Base-by-base conservation (phyloP, 2,113 vertebrate genomes). In the Phrynosoma platyrhinos region DNA sequence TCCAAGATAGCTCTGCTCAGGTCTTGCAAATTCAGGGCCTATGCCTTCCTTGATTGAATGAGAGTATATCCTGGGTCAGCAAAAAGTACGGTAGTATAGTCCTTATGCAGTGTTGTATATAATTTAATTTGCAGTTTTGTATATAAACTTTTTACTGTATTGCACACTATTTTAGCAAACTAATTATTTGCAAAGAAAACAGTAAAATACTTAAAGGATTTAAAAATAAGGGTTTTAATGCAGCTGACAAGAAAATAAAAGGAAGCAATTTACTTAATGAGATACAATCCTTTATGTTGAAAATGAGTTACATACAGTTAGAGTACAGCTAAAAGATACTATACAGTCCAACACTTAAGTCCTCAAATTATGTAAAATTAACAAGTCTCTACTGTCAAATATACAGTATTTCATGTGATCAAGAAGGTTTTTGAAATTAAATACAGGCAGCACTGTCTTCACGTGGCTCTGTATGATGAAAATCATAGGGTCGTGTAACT, bases 161-260 rank as follows among this genome's bases (percentile, higher is more conserved):
- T 95, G 94, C 94, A 96, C 92, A 94, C 95, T 94, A 94, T 92
- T 92, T 92, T 92, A 96, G 94, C 93, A 95, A 95, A 94, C 95
- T 96, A 96, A 93, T 91, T 92, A 94, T 95, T 94, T 95, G 93
- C 93, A 96, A 96, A 96, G 94, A 95, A 95, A 94, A 94, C 92
- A 94, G 58, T 94, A 96, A 95, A 95, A 94, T 94, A 94, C 81
- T 95, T 94, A 94, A 95, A 94, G 95, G 94, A 94, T 95, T 96
- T 95, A 96, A 96, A 95, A 96, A 95, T 95, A 96, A 96, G 94
- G 94, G 95, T 94, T 96, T 96, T 96, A 95, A 96, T 95, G 95
- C 93, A 95, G 95, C 93, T 93, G 95, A 95, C 93, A 95, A 95
- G 94, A 95, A 94, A 96, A 95, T 94, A 95, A 95, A 36, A 95